These are phyloP conservation scores for Yponomeuta evonymella DNA, from an alignment of 2,888 invertebrate genomes.

Conservation along the genomic window DNA sequence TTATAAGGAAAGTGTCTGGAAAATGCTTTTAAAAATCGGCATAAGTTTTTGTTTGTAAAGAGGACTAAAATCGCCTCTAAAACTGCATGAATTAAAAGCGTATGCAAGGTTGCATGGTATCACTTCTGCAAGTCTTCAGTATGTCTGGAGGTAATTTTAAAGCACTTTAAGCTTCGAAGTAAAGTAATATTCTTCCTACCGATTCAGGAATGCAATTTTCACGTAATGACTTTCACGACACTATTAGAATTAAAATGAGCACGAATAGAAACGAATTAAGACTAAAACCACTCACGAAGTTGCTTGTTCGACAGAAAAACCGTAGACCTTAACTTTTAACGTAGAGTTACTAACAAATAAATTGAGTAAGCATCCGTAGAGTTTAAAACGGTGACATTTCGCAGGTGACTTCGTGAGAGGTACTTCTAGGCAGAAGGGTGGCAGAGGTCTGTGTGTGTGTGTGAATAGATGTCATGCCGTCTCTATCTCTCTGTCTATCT, in stretches of 20 bases:
- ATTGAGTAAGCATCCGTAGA: conserved; percentile 12
- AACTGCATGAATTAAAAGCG: too few relatives aligned
- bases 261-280: not conserved
- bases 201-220: not conserved
- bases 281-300: conserved; percentile 59
- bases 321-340: conserved; percentile 39
- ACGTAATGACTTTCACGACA: not conserved
- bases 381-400: conserved; percentile 38
- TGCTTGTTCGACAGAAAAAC: conserved; percentile 41
- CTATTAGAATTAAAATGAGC: not conserved
- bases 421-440: conserved; percentile 57
- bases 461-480: conserved; percentile 72
- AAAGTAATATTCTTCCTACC: too few relatives aligned
- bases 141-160: too few relatives aligned
- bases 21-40: too few relatives aligned
- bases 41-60: too few relatives aligned
- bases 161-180: too few relatives aligned
- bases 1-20: too few relatives aligned
- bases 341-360: conserved; percentile 41
- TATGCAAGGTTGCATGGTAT: too few relatives aligned
- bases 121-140: too few relatives aligned
- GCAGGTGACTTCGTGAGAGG: conserved; percentile 74
- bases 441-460: conserved; percentile 65
- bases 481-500: conserved; percentile 46
- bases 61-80: too few relatives aligned